Evolutionary conservation across 2,797 vertebrate species (phyloP), one percentile per base, ranked within the genome.

Genomic region (Cichlasoma orientale): DNA sequence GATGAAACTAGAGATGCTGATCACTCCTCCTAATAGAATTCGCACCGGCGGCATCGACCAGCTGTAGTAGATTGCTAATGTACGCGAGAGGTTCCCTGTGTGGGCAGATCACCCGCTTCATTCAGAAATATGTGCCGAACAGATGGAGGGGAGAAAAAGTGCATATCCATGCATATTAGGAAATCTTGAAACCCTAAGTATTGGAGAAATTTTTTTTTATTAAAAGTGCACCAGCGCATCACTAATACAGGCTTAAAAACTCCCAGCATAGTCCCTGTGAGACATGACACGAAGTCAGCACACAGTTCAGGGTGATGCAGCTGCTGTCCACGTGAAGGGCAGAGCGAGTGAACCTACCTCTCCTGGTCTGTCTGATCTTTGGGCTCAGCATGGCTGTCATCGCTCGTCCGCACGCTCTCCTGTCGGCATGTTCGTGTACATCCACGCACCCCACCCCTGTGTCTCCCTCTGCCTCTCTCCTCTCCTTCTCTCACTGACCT

Each of bases 331-430:
- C 33, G 36, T 53, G 41, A 70, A 66, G 72, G 61, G 31, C 27
- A 73, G 38, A 52, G 63, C 23, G 13, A 47, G 70, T 4, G 33
- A 69, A 75, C 53, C 95, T 95, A 97, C 97, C 97, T 97, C 96
- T 95, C 91, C 97, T 88, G 93, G 96, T 96, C 94, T 97, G 97
- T 94, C 96, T 93, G 95, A 97, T 96, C 95, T 96, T 97, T 66
- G 97, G 97, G 93, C 97, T 98, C 94, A 97, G 96, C 97, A 97
- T 98, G 89, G 94, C 92, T 93, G 94, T 91, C 93, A 92, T 94
- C 86, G 90, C 89, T 90, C 70, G 77, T 87, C 71, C 63, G n/a
- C 78, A 10, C 82, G 50, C 83, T 83, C 86, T 84, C 80, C 92
- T 77, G 88, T 89, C 86, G 68, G 90, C 96, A 96, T 96, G 89